phyloP scores from a whole-genome alignment of 2,888 invertebrate genomes.

The Metopia argyrocephala region DNA sequence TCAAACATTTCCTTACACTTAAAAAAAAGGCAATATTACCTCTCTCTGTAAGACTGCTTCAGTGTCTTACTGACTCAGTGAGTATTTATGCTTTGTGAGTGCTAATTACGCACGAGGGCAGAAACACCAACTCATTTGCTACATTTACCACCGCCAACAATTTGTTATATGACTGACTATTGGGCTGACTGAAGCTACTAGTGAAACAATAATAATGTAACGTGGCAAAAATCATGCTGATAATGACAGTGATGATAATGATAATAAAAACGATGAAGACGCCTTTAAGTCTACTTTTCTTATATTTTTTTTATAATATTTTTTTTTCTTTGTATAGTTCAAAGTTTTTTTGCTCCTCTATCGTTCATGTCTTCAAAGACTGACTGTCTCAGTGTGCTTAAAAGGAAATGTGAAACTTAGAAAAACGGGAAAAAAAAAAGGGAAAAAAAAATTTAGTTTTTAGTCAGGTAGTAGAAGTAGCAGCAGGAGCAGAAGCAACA shows the following conservation, averaged over 20 bases:
- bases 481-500: constrained; percentile 3
- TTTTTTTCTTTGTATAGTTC: constrained; percentile 8
- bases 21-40: too few relatives aligned
- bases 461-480: constrained; percentile 4
- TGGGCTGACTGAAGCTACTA: neutral
- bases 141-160: neutral
- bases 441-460: too few relatives aligned
- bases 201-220: neutral
- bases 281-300: constrained; percentile 41
- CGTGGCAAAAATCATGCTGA: constrained; percentile 12
- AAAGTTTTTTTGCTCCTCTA: neutral
- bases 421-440: neutral
- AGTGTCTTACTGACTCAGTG: constrained; percentile 19
- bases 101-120: constrained; percentile 47
- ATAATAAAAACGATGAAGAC: constrained; percentile 21
- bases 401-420: constrained; percentile 37
- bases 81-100: constrained; percentile 3
- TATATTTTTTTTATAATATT: constrained; percentile 6
- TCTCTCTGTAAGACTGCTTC: neutral
- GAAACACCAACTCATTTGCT: neutral
- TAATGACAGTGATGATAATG: constrained; percentile 2
- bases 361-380: neutral
- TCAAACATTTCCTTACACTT: neutral
- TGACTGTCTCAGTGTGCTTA: constrained; percentile 25
- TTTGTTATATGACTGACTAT: neutral